Conservation (phyloP, 2,113 vertebrate genomes). For the Callocephalon fimbriatum region DNA sequence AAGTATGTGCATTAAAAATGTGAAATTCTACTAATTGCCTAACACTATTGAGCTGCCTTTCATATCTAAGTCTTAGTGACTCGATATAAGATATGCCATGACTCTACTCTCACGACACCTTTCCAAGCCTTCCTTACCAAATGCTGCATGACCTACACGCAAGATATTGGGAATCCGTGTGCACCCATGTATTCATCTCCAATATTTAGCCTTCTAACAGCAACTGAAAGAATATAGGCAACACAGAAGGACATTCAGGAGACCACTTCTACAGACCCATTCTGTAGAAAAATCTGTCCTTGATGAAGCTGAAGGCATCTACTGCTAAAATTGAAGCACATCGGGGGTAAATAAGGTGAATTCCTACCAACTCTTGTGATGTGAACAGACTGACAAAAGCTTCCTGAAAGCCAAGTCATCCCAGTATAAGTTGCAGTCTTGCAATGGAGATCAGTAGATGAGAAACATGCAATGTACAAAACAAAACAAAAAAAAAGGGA, state of each 20-base stretch:
- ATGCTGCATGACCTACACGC: rapidly evolving
- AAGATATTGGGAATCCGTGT: background rate
- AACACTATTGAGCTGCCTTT: background rate
- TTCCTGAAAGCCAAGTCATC: background rate
- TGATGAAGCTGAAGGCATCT: background rate
- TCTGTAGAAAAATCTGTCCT: background rate
- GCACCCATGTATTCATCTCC: background rate
- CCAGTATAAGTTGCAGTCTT: background rate
- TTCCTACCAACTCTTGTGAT: background rate
- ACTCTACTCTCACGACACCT: background rate
- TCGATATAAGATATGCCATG: background rate
- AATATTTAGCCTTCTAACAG: background rate
- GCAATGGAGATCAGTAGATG: background rate
- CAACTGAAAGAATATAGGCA: background rate
- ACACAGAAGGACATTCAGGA: background rate
- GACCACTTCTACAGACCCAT: background rate
- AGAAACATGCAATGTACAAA: background rate
- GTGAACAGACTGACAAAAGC: background rate
- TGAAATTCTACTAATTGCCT: background rate
- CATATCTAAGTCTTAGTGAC: background rate
- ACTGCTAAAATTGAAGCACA: background rate
- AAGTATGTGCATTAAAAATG: background rate
- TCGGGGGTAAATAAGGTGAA: background rate
- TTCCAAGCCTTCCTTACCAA: background rate
- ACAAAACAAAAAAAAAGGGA: background rate